phyloP scores from a whole-genome alignment of 1,140 invertebrate species.

The Diorhabda sublineata region DNA sequence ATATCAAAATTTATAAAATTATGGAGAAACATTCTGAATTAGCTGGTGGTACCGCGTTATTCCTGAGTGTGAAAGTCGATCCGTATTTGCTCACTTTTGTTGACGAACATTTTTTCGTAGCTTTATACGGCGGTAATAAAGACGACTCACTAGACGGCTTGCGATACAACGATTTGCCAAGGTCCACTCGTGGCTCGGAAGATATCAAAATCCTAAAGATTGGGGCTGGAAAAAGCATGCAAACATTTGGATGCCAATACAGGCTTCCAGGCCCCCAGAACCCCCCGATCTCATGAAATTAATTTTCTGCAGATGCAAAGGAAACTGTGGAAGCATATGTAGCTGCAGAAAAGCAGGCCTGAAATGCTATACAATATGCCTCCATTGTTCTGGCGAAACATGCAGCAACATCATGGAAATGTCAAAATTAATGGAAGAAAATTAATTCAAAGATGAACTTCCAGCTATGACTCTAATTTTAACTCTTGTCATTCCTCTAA shows the following conservation, averaged over 20 bases:
- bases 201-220: not conserved
- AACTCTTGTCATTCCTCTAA: too few species aligned
- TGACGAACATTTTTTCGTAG: slow-evolving; percentile 16
- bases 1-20: slow-evolving; percentile 8
- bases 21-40: slow-evolving; percentile 12
- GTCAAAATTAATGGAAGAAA: not conserved
- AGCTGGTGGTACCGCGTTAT: slow-evolving; percentile 7
- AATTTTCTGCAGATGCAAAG: not conserved
- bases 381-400: not conserved
- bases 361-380: not conserved
- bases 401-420: not conserved
- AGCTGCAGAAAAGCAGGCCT: not conserved
- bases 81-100: slow-evolving; percentile 13
- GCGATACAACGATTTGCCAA: not conserved
- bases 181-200: not conserved
- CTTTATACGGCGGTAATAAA: slow-evolving; percentile 13
- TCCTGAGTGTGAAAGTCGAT: slow-evolving; percentile 11
- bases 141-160: not conserved
- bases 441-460: not conserved
- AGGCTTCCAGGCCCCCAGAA: not conserved
- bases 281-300: not conserved
- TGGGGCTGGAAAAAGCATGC: not conserved
- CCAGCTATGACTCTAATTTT: too few species aligned
- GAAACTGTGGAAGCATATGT: not conserved
- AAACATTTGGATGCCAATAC: not conserved